phyloP scores from a whole-genome alignment of 1,140 invertebrate species.

The Cataglyphis hispanica region DNA sequence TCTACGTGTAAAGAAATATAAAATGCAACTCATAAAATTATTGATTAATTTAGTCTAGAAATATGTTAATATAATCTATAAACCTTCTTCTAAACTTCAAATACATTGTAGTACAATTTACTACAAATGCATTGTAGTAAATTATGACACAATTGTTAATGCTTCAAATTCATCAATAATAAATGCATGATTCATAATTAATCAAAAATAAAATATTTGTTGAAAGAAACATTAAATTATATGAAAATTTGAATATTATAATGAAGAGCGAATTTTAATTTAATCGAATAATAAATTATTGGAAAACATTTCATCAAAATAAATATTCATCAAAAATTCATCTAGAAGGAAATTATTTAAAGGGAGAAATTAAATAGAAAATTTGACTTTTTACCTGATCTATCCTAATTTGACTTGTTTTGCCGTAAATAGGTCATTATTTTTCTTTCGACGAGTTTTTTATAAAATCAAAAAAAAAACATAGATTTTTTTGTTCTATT shows the following conservation, averaged over 20 bases:
- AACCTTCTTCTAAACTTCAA: not conserved
- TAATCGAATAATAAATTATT: constrained; percentile 21
- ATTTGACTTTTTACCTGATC: constrained; percentile 17
- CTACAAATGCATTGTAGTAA: not conserved
- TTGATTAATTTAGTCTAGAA: not conserved
- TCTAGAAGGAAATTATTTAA: not conserved
- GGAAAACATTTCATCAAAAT: constrained; percentile 23
- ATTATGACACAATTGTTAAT: constrained; percentile 19
- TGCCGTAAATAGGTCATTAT: not conserved
- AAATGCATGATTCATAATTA: constrained; percentile 18
- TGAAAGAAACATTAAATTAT: not conserved
- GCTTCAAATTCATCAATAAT: not conserved
- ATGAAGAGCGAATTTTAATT: constrained; percentile 3
- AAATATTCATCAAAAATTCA: constrained; percentile 25
- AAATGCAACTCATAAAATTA: not conserved
- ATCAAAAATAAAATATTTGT: not conserved
- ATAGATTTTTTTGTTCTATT: not conserved
- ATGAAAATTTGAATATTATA: not conserved
- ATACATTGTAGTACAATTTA: not conserved
- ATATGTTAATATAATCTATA: not conserved
- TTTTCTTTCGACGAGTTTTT: constrained; percentile 4
- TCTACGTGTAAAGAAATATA: not conserved
- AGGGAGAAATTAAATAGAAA: not conserved
- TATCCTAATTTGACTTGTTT: constrained; percentile 6
- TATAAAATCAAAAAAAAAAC: not conserved